These are phyloP conservation scores for Oryzias melastigma DNA, from an alignment of 2,113 vertebrate genomes.

Conservation along the genomic window DNA sequence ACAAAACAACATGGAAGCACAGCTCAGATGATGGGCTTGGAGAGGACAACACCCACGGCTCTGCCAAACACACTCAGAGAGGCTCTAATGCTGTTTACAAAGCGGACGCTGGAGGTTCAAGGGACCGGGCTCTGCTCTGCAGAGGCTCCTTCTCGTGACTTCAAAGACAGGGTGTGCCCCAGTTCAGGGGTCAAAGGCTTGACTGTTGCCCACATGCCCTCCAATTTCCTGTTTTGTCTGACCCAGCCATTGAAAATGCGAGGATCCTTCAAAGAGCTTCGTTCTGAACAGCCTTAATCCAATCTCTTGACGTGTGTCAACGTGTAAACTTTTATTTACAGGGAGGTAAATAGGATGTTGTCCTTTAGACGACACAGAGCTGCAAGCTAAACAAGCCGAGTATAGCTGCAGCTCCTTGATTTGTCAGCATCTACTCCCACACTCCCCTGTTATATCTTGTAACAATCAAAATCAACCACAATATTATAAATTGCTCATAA, in stretches of 20 bases:
- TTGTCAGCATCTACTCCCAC: conserved; percentile 46
- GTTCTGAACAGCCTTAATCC: conserved; percentile 1
- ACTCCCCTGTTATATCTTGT: conserved; percentile 24
- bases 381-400: conserved; percentile 33
- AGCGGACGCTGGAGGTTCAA: conserved; percentile 57
- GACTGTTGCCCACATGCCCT: conserved; percentile 63
- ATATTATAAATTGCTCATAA: neutral
- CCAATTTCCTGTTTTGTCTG: conserved; percentile 77
- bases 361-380: conserved; percentile 12
- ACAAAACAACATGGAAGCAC: conserved; percentile 42
- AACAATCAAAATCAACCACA: too few species aligned
- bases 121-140: conserved; percentile 64
- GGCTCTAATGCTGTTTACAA: conserved; percentile 65
- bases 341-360: neutral
- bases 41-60: conserved; percentile 49
- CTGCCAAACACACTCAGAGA: conserved; percentile 46
- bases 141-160: conserved; percentile 69
- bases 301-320: neutral
- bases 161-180: conserved; percentile 66
- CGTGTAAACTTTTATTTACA: neutral
- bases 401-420: conserved; percentile 38
- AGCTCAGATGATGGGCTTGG: conserved; percentile 43
- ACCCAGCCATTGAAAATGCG: conserved; percentile 34
- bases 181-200: conserved; percentile 74
- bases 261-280: conserved; percentile 31